Evolutionary conservation across 2,113 vertebrate species (phyloP), one percentile per base, ranked within the genome.

Genomic region (Trachemys scripta): DNA sequence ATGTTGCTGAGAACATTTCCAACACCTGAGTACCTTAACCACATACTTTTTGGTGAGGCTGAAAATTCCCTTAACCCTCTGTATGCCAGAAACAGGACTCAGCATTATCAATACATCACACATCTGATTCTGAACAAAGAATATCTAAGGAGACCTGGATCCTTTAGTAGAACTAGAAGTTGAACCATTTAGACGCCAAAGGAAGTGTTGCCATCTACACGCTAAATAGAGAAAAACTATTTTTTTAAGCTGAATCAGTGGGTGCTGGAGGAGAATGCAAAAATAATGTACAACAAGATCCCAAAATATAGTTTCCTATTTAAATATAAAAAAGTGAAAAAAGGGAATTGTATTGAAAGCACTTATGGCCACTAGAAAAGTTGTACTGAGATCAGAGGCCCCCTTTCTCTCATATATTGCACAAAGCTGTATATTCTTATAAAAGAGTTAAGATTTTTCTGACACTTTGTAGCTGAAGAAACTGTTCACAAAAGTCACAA

Each of bases 11-110:
- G 97, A 97, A 95, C 97, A 97, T 97, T 98, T 98, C 97, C 97
- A 97, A 90, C 98, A 99, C 98, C 98, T 98, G 98, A 98, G 98
- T 98, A 96, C 97, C 98, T 98, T 97, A 98, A 54, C 97, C 97
- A 96, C 90, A 95, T 96, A 98, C 89, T 96, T 98, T 98, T 95
- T 87, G 87, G 97, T 92, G 90, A 94, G 92, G 97, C 93, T 94
- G 93, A 96, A 96, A 97, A 94, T 94, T 96, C 92, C 96, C 90
- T 96, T 98, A 98, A 98, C 97, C 95, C 94, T 97, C 80, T 82
- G 79, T 19, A 13, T 80, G 80, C 97, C 94, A 93, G 2, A 24
- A 13, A 93, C 65, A 5, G 49, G 3, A 59, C n/a, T 0, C 2
- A 0, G 47, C 31, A 57, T 19, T 0, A 38, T 80, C 80, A 93